phyloP scores from a whole-genome alignment of 1,140 invertebrate species.

The Dinoponera quadriceps region DNA sequence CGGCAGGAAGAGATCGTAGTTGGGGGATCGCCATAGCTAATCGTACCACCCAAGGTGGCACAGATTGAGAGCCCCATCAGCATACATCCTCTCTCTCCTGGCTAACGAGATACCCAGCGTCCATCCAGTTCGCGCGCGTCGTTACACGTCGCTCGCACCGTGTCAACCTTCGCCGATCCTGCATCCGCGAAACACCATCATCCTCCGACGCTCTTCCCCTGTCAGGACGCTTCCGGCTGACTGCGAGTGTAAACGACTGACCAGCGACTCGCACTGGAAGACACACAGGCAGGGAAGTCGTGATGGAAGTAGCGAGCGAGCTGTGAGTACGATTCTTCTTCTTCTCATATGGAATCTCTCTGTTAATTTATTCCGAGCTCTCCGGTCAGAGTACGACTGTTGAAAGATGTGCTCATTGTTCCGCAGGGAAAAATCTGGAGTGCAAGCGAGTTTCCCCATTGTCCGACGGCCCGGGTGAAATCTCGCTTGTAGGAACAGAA shows the following conservation, averaged over 20 bases:
- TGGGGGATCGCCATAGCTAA: conserved; percentile 83
- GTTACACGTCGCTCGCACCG: conserved; percentile 32
- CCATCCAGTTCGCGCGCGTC: conserved; percentile 43
- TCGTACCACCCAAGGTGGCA: conserved; percentile 86
- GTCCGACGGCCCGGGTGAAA: too few species aligned
- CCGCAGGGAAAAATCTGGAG: too few species aligned
- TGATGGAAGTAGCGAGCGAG: conserved; percentile 84
- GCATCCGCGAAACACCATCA: background rate
- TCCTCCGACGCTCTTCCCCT: conserved; percentile 2
- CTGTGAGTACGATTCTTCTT: conserved; percentile 79
- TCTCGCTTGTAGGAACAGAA: too few species aligned
- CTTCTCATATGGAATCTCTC: background rate
- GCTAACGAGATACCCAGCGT: conserved; percentile 60
- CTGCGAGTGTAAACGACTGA: conserved; percentile 79
- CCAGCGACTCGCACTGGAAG: conserved; percentile 64
- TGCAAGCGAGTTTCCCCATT: too few species aligned
- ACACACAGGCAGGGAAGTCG: conserved; percentile 46
- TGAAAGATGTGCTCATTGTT: too few species aligned
- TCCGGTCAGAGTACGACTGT: too few species aligned
- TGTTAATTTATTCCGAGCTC: background rate
- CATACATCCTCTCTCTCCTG: conserved; percentile 83
- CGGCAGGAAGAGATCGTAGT: conserved; percentile 85
- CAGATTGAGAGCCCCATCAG: conserved; percentile 84
- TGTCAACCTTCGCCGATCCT: conserved; percentile 3
- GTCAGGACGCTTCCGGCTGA: conserved; percentile 74